These are phyloP conservation scores for Porites lobata DNA, from an alignment of 92 coral and sea anemone genomes.

Conservation along the genomic window DNA sequence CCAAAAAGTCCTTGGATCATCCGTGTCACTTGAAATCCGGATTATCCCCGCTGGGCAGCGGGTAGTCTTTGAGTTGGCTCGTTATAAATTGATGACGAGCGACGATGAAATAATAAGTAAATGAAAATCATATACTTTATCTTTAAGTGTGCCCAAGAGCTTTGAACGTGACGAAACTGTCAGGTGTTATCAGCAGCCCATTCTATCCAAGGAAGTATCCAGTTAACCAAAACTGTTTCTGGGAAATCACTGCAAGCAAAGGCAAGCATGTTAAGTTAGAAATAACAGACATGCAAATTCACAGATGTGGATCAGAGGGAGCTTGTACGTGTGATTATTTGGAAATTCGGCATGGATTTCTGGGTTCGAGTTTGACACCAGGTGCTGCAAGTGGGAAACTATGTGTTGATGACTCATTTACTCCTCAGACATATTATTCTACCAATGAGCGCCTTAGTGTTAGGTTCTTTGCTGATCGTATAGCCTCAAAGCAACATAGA, in stretches of 20 bases:
- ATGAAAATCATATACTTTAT: too few species aligned
- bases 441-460: background rate
- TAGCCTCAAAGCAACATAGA: background rate
- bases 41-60: too few species aligned
- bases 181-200: conserved; percentile 29
- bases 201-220: conserved; percentile 26
- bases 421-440: background rate
- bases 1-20: too few species aligned
- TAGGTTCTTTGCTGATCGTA: background rate
- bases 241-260: conserved; percentile 20
- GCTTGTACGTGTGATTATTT: conserved; percentile 17
- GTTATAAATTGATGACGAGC: too few species aligned
- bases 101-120: too few species aligned
- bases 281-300: background rate
- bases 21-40: too few species aligned
- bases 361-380: background rate
- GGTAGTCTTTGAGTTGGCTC: too few species aligned
- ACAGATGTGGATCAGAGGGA: background rate
- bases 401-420: background rate
- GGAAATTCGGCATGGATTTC: conserved; percentile 9
- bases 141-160: conserved; percentile 9
- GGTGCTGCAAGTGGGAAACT: background rate
- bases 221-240: background rate
- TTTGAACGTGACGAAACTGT: background rate
- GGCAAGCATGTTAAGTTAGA: conserved; percentile 13